Conservation (phyloP, 1,140 invertebrate genomes). For the Cardiocondyla obscurior region DNA sequence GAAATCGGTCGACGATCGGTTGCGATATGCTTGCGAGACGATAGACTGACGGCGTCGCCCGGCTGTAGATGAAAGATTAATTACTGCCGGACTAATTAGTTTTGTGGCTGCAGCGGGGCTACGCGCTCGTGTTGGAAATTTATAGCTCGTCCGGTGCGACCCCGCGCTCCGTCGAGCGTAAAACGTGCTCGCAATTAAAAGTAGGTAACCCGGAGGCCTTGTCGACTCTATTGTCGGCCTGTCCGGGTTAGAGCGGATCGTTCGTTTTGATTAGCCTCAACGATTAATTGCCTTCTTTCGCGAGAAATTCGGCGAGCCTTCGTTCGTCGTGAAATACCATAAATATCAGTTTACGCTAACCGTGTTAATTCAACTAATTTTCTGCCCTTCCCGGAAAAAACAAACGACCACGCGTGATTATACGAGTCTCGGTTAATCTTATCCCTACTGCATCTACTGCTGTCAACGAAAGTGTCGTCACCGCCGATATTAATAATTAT, state of each 20-base stretch:
- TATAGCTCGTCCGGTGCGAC: constrained; percentile 30
- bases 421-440: neutral
- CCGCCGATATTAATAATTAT: too few species aligned
- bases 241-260: constrained; percentile 35
- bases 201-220: constrained; percentile 43
- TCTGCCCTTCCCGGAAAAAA: neutral
- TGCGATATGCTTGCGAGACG: neutral
- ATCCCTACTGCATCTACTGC: too few species aligned
- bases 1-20: neutral
- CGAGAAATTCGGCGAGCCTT: constrained; percentile 30
- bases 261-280: constrained; percentile 39
- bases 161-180: constrained; percentile 31
- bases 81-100: constrained; percentile 53
- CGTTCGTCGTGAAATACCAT: constrained; percentile 21
- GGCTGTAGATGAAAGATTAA: constrained; percentile 43
- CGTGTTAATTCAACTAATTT: constrained; percentile 1
- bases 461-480: too few species aligned
- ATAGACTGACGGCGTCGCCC: constrained; percentile 25
- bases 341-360: constrained; percentile 14
- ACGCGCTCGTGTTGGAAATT: constrained; percentile 22
- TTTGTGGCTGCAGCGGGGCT: constrained; percentile 31
- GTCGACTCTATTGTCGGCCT: constrained; percentile 41
- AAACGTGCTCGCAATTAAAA: constrained; percentile 56
- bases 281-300: constrained; percentile 36
- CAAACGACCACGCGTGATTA: neutral